phyloP scores from a whole-genome alignment of 1,140 invertebrate species.

The Probaryconus sp. region DNA sequence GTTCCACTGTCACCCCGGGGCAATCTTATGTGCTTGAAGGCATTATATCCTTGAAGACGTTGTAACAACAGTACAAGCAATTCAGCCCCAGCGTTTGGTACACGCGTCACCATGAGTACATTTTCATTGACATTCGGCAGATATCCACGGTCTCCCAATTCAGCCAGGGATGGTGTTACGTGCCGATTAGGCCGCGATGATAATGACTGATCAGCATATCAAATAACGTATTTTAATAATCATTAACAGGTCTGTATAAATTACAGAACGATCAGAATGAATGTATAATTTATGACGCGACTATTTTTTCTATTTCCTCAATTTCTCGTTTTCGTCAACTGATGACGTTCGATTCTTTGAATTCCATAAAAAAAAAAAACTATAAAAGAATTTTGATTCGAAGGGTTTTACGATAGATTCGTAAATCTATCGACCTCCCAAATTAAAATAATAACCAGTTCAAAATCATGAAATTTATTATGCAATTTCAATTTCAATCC shows the following conservation, averaged over 20 bases:
- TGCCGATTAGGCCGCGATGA: slow-evolving; percentile 54
- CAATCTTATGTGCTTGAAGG: slow-evolving; percentile 81
- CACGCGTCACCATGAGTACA: slow-evolving; percentile 82
- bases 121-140: slow-evolving; percentile 77
- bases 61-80: slow-evolving; percentile 82
- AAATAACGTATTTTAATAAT: slow-evolving; percentile 5
- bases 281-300: background rate
- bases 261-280: background rate
- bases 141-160: slow-evolving; percentile 72
- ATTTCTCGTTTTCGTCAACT: too few species aligned
- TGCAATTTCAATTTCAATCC: background rate
- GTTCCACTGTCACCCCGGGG: slow-evolving; percentile 73
- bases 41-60: slow-evolving; percentile 81
- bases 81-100: slow-evolving; percentile 83
- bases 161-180: slow-evolving; percentile 80
- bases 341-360: too few species aligned
- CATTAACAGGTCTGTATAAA: background rate
- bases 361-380: too few species aligned
- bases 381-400: too few species aligned
- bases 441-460: too few species aligned
- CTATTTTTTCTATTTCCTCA: too few species aligned
- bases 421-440: too few species aligned
- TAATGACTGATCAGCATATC: slow-evolving; percentile 35
- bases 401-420: too few species aligned
- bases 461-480: too few species aligned